Evolutionary conservation across 1,140 invertebrate species (phyloP).

Genomic region (Scaptodrosophila lebanonensis): DNA sequence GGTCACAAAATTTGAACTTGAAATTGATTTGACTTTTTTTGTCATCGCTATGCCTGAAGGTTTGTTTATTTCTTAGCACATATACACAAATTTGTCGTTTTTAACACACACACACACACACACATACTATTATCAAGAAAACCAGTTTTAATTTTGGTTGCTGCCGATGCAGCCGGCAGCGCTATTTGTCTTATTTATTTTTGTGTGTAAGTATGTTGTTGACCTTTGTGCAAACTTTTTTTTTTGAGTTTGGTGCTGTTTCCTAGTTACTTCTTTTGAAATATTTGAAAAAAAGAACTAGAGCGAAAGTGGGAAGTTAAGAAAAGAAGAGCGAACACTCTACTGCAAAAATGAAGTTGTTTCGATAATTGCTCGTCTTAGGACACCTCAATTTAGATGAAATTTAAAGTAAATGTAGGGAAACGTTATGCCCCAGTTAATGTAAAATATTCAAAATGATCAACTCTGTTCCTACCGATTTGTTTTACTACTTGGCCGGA

Average conservation of each 20-base stretch:
- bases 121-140: conserved; percentile 26
- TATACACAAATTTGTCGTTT: too few species aligned
- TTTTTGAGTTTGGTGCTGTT: conserved; percentile 23
- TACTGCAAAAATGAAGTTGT: too few species aligned
- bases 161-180: conserved; percentile 17
- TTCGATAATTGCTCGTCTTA: too few species aligned
- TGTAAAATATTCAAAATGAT: too few species aligned
- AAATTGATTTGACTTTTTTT: conserved; percentile 62
- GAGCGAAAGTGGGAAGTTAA: too few species aligned
- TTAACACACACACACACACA: conserved; percentile 1
- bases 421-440: too few species aligned
- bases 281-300: too few species aligned
- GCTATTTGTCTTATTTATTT: not conserved
- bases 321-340: too few species aligned
- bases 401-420: too few species aligned
- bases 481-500: too few species aligned
- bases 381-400: too few species aligned
- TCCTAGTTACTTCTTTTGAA: not conserved
- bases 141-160: conserved; percentile 36
- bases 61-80: conserved; percentile 68
- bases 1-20: conserved; percentile 61
- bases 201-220: conserved; percentile 41
- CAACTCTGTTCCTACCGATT: too few species aligned
- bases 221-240: conserved; percentile 41
- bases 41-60: conserved; percentile 42